Base-by-base conservation (phyloP, 1,140 invertebrate genomes). In the Neomicropteryx cornuta region DNA sequence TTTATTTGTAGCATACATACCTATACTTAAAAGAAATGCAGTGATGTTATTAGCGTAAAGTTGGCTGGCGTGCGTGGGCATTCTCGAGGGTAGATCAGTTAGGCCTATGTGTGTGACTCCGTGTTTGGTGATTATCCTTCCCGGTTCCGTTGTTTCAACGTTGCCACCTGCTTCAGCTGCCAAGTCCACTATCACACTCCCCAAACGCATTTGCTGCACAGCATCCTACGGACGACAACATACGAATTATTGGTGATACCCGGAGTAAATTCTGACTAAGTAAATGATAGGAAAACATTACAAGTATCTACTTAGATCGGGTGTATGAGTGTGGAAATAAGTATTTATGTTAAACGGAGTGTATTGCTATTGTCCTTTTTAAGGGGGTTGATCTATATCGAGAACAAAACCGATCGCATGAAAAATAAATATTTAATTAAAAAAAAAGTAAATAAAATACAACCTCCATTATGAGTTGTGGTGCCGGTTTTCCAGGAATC, bases 1-100 rank as follows among this genome's bases (percentile, higher is more conserved):
- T n/a, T n/a, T n/a, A n/a, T 27, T 8, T n/a, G n/a, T 27, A 27
- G 6, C 4, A 14, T 36, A 44, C 49, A 73, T 69, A 54, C 76
- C 85, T 37, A 92, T 79, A 21, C 86, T 87, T 1, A 91, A 60
- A 0, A 92, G 60, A 48, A 92, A 81, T 53, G 91, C 92, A 8
- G 84, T 85, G 43, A 94, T 87, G 55, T 93, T 94, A 59, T 94
- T 93, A 8, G 81, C 83, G 60, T 90, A 93, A 1, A 93, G 66
- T 1, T 84, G 88, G 24, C 83, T 87, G 30, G 83, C 81, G 57
- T 92, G 87, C 1, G 87, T 86, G 0, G 89, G 85, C 45, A 94
- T 71, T 19, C 87, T 73, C 48, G 80, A 84, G 3, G 89, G 83
- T 18, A 94, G 62, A 63, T 92, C 87, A 0, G 87, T 89, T 33